Evolutionary conservation across 2,888 invertebrate species (phyloP), one percentile per base, ranked within the genome.

Genomic region (Emmelina monodactyla): DNA sequence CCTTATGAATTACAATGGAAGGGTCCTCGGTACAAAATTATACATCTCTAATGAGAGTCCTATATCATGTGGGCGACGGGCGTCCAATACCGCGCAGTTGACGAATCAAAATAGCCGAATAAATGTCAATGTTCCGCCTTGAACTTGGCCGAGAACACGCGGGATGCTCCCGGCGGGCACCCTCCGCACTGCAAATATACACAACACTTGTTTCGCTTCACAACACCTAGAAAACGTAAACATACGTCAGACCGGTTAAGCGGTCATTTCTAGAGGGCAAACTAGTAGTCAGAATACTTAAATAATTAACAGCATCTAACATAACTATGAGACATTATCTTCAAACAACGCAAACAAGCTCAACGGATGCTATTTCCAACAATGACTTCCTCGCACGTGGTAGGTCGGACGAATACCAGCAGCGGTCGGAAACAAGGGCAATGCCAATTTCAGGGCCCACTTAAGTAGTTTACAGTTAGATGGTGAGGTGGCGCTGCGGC

Each of bases 61-160:
- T 25, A 19, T 25, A 25, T 25, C 4, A 4, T 33, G 51, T 49
- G 47, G 50, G 47, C 43, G 46, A 45, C 15, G 33, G n/a, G 42
- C 43, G 50, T 46, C 45, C 50, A 51, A 48, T 47, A 44, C 45
- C 49, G 41, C 50, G 48, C 54, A 43, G 58, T 70, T 76, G 75
- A 76, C 70, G 71, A 65, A 76, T 73, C 62, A 13, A 10, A 25
- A 25, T 25, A 25, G 55, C 47, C 54, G 55, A 58, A 57, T 62
- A 76, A 81, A 81, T 81, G 78, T 62, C 80, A 80, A 76, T 55
- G 79, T 50, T 61, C 66, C 62, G 53, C 80, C 80, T 78, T 81
- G 80, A 81, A 73, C 80, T 70, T 75, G 64, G 53, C 56, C 56
- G 60, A 58, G 55, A 62, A 19, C 6, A 6, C 30, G 6, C 30